These are phyloP conservation scores for Cichladusa arquata DNA, from an alignment of 2,113 vertebrate genomes.

Conservation along the genomic window DNA sequence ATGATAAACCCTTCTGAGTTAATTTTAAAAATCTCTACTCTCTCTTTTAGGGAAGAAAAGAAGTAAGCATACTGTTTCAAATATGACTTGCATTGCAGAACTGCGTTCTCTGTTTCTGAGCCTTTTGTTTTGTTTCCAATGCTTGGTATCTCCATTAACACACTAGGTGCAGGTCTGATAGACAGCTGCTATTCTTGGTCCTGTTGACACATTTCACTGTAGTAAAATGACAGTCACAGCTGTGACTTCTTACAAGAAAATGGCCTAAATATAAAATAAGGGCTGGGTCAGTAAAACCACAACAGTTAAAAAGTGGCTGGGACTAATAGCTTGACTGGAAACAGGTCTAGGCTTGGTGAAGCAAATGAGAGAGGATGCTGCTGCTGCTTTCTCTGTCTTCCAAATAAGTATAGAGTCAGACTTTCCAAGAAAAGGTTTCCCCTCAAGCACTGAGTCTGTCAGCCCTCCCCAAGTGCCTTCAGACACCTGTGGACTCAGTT, in stretches of 20 bases:
- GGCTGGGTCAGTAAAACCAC: slow-evolving; percentile 47
- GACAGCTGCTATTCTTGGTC: slow-evolving; percentile 71
- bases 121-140: slow-evolving; percentile 56
- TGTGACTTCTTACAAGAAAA: slow-evolving; percentile 67
- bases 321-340: slow-evolving; percentile 23
- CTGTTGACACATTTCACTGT: slow-evolving; percentile 64
- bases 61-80: not conserved
- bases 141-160: slow-evolving; percentile 63
- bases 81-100: not conserved
- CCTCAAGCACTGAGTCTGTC: not conserved
- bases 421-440: slow-evolving; percentile 14
- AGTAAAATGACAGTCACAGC: slow-evolving; percentile 70
- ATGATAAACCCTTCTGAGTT: not conserved
- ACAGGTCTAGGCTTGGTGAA: slow-evolving; percentile 27
- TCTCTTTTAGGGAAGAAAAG: not conserved
- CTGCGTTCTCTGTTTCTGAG: slow-evolving; percentile 33
- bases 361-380: not conserved
- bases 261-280: slow-evolving; percentile 62
- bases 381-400: not conserved
- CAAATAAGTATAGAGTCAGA: not conserved
- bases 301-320: slow-evolving; percentile 9
- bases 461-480: not conserved
- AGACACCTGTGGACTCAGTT: not conserved
- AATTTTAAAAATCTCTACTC: not conserved
- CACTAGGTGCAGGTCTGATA: slow-evolving; percentile 58